Evolutionary conservation across 2,888 invertebrate genomes (phyloP).

Genomic region (Lordiphosa andalusiaca): DNA sequence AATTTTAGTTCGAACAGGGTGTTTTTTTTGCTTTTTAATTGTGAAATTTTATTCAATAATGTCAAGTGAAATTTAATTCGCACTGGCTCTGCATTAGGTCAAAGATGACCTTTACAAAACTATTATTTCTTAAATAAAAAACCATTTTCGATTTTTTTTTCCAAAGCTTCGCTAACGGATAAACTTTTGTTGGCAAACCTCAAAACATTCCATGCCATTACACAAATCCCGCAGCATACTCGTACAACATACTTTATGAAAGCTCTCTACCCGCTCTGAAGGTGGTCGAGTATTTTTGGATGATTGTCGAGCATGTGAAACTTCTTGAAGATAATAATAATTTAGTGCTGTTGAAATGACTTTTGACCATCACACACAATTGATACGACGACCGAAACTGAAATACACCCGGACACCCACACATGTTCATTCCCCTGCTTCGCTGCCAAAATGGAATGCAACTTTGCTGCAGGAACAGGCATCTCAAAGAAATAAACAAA

Average conservation of each 20-base stretch:
- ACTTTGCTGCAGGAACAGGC: conserved; percentile 47
- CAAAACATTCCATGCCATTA: conserved; percentile 71
- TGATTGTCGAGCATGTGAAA: conserved; percentile 77
- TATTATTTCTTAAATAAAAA: too few species aligned
- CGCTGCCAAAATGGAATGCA: conserved; percentile 50
- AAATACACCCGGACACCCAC: conserved; percentile 24
- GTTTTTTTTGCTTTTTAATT: too few species aligned
- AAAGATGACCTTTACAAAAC: too few species aligned
- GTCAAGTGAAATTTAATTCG: too few species aligned
- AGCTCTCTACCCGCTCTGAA: conserved; percentile 5
- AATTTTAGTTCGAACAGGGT: too few species aligned
- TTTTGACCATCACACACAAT: conserved; percentile 81
- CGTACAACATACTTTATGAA: conserved; percentile 54
- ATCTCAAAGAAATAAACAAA: conserved; percentile 74
- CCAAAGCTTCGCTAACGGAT: too few species aligned
- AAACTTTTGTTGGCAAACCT: conserved; percentile 38
- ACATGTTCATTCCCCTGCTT: conserved; percentile 29
- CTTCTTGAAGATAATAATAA: conserved; percentile 82
- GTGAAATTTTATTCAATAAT: too few species aligned
- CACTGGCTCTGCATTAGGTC: too few species aligned
- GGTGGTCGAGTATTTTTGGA: conserved; percentile 47
- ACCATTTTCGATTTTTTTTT: too few species aligned
- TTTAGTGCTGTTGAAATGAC: conserved; percentile 81
- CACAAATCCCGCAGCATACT: conserved; percentile 46
- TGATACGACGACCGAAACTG: conserved; percentile 70